Conservation (phyloP, 2,113 vertebrate species). For the Xenopus borealis region DNA sequence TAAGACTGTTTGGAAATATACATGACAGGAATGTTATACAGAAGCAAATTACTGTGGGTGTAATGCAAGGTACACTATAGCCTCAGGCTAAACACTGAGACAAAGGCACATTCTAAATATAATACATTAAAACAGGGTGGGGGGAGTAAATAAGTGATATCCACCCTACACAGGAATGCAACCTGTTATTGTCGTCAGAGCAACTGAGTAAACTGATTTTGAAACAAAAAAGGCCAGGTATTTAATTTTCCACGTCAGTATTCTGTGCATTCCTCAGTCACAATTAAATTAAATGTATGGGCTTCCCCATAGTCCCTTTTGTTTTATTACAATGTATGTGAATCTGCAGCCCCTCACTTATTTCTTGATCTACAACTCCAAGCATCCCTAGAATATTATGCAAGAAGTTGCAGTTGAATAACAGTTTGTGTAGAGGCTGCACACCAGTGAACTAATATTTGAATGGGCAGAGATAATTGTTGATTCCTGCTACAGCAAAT, state of each 20-base stretch:
- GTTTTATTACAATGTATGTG: too few relatives aligned
- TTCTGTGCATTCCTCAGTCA: neutral
- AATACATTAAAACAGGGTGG: neutral
- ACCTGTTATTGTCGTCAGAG: constrained; percentile 24
- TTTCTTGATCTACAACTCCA: too few relatives aligned
- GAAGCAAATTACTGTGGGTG: constrained; percentile 15
- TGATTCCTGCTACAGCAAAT: too few relatives aligned
- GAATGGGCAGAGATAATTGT: too few relatives aligned
- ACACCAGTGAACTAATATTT: too few relatives aligned
- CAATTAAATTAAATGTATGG: constrained; percentile 8
- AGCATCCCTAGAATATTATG: too few relatives aligned
- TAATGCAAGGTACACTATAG: constrained; percentile 7
- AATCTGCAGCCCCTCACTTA: too few relatives aligned
- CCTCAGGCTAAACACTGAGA: neutral
- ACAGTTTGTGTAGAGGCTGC: too few relatives aligned
- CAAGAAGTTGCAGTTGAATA: too few relatives aligned
- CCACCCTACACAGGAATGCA: constrained; percentile 27
- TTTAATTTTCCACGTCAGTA: constrained; percentile 14
- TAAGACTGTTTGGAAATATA: too few relatives aligned
- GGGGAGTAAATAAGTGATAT: constrained; percentile 1
- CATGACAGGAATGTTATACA: too few relatives aligned
- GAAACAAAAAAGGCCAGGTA: neutral
- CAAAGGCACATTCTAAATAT: constrained; percentile 15
- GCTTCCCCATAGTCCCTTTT: neutral
- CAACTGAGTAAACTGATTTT: constrained; percentile 29